A percentile compares a stretch with the other conserved stretches of the same genome.
Evolutionary conservation across 2,888 invertebrate genomes (phyloP).

Genomic region (Patella depressa): DNA sequence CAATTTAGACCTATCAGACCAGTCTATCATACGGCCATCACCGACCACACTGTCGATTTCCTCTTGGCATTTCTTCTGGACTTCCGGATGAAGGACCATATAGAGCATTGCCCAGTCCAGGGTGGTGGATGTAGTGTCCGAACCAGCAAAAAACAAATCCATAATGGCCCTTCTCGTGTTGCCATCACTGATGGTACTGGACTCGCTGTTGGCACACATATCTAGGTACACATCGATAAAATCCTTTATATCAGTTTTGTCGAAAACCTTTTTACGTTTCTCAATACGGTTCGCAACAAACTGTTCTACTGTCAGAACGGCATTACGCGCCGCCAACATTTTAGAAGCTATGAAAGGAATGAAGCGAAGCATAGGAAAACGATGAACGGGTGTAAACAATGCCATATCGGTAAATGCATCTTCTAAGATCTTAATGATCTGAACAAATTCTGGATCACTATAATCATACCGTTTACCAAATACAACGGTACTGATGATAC

Average conservation of each 20-base stretch:
- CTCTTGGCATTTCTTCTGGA: background rate
- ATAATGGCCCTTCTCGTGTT: background rate
- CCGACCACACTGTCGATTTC: background rate
- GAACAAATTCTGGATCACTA: slow-evolving; percentile 42
- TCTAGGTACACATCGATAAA: slow-evolving; percentile 44
- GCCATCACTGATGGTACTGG: background rate
- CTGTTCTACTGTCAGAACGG: slow-evolving; percentile 43
- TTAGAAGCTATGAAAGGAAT: slow-evolving; percentile 39
- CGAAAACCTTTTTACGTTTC: slow-evolving; percentile 51
- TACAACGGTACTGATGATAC: slow-evolving; percentile 57
- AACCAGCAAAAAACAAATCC: background rate
- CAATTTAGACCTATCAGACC: background rate
- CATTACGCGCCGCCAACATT: slow-evolving; percentile 40
- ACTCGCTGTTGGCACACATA: background rate
- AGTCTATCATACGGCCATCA: background rate
- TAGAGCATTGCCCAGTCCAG: background rate
- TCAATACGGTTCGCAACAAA: slow-evolving; percentile 44
- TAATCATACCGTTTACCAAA: slow-evolving; percentile 58
- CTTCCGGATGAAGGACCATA: background rate
- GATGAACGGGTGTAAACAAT: slow-evolving; percentile 50
- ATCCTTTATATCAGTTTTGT: slow-evolving; percentile 50
- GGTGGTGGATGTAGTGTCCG: background rate
- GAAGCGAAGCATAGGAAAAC: slow-evolving; percentile 49
- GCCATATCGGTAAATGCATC: slow-evolving; percentile 46
- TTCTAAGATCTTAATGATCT: slow-evolving; percentile 48